A percentile compares a stretch with the other conserved stretches of the same genome.
These are phyloP conservation scores for Cydia pomonella DNA, from an alignment of 1,140 invertebrate species.

Conservation along the genomic window DNA sequence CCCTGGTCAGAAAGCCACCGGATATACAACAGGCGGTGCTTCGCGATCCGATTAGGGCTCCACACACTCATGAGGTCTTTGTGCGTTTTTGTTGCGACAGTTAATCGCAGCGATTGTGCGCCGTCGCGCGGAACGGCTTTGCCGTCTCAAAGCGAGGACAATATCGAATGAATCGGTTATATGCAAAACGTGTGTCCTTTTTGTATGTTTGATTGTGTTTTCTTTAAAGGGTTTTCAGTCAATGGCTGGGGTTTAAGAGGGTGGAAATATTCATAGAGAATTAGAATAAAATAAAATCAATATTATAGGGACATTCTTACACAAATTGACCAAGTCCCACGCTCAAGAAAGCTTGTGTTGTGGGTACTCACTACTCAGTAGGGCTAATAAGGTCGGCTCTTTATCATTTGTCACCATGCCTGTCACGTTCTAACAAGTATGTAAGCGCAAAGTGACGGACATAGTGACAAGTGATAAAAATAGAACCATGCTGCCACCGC, in stretches of 20 bases:
- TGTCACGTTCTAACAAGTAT: too few relatives aligned
- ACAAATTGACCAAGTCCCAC: too few relatives aligned
- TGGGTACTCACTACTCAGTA: too few relatives aligned
- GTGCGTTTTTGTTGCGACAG: slow-evolving; percentile 33
- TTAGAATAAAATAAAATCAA: too few relatives aligned
- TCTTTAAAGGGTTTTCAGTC: slow-evolving; percentile 1
- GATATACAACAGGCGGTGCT: slow-evolving; percentile 35
- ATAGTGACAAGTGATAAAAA: too few relatives aligned
- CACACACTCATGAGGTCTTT: slow-evolving; percentile 31
- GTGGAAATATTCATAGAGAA: not conserved
- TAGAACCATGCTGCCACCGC: too few relatives aligned
- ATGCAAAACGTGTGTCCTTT: slow-evolving; percentile 3
- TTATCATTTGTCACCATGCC: too few relatives aligned
- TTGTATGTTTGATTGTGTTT: not conserved
- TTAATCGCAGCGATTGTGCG: slow-evolving; percentile 29
- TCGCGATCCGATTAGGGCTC: slow-evolving; percentile 35
- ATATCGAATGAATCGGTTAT: slow-evolving; percentile 17
- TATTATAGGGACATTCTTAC: too few relatives aligned
- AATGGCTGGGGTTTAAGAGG: not conserved
- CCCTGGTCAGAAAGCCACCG: slow-evolving; percentile 18
- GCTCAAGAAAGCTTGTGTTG: too few relatives aligned
- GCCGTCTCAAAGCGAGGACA: slow-evolving; percentile 24
- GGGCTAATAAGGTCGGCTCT: too few relatives aligned
- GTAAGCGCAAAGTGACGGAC: too few relatives aligned
- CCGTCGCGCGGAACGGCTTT: slow-evolving; percentile 16